Evolutionary conservation across 1,140 invertebrate genomes (phyloP).

Genomic region (Hyphantria cunea): DNA sequence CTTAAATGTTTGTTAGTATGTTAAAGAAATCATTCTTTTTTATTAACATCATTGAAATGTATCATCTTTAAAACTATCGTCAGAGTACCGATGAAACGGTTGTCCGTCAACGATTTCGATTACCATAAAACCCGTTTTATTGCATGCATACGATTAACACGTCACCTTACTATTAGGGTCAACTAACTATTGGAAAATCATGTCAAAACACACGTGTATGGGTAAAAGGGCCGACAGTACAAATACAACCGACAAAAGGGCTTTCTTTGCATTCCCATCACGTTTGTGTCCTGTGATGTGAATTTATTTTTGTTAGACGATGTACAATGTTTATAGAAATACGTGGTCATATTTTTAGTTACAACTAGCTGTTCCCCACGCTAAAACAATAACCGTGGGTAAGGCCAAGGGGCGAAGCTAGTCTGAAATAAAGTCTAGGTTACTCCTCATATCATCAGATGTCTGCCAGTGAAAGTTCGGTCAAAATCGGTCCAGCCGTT

Average conservation of each 20-base stretch:
- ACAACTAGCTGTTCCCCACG: no score
- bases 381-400: no score
- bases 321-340: background rate
- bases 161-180: background rate
- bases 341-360: background rate
- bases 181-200: constrained; percentile 1
- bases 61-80: no score
- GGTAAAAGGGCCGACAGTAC: constrained; percentile 18
- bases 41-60: no score
- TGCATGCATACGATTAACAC: constrained; percentile 19
- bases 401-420: no score
- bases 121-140: constrained; percentile 12
- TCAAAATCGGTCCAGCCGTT: no score
- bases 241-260: constrained; percentile 9
- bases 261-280: constrained; percentile 7
- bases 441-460: no score
- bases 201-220: constrained; percentile 9
- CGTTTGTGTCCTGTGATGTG: constrained; percentile 23
- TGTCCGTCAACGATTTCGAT: background rate
- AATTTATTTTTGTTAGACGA: constrained; percentile 15
- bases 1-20: no score
- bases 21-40: no score
- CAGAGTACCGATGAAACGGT: background rate
- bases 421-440: no score
- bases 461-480: no score